Conservation (phyloP, 2,888 invertebrate genomes). For the Hemicrepidius hirtus region DNA sequence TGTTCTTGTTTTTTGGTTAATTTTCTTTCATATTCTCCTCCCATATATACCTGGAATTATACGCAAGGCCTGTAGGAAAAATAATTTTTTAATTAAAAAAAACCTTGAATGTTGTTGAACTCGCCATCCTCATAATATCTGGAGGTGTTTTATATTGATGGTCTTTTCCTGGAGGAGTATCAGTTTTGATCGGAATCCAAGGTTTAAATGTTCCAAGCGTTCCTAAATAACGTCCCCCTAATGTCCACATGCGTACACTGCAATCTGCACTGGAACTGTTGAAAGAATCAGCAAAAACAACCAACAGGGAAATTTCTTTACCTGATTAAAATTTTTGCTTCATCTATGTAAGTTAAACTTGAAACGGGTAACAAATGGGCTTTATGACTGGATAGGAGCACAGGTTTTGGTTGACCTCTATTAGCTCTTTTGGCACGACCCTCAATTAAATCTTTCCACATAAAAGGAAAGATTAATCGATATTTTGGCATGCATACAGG, state of each 20-base stretch:
- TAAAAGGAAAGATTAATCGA: slow-evolving; percentile 82
- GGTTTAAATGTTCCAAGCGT: slow-evolving; percentile 83
- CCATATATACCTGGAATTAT: slow-evolving; percentile 65
- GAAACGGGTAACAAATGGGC: slow-evolving; percentile 83
- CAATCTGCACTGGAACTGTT: slow-evolving; percentile 71
- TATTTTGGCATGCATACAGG: slow-evolving; percentile 78
- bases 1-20: slow-evolving; percentile 73
- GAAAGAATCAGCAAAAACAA: neutral
- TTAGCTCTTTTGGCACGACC: slow-evolving; percentile 82
- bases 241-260: slow-evolving; percentile 84
- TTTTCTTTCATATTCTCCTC: slow-evolving; percentile 69
- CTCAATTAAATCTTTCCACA: slow-evolving; percentile 79
- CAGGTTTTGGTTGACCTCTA: slow-evolving; percentile 77
- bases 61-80: slow-evolving; percentile 3
- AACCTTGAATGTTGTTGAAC: slow-evolving; percentile 86
- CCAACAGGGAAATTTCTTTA: slow-evolving; percentile 62
- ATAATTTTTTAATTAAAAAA: slow-evolving; percentile 11
- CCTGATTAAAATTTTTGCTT: slow-evolving; percentile 81
- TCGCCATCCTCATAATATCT: slow-evolving; percentile 83
- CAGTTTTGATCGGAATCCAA: slow-evolving; percentile 74
- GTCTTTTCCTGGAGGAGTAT: slow-evolving; percentile 70
- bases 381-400: slow-evolving; percentile 81
- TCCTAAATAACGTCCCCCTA: slow-evolving; percentile 80
- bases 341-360: slow-evolving; percentile 79
- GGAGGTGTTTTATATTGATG: slow-evolving; percentile 79